These are phyloP conservation scores for Lagodon rhomboides DNA, from an alignment of 2,797 vertebrate species.

Conservation along the genomic window DNA sequence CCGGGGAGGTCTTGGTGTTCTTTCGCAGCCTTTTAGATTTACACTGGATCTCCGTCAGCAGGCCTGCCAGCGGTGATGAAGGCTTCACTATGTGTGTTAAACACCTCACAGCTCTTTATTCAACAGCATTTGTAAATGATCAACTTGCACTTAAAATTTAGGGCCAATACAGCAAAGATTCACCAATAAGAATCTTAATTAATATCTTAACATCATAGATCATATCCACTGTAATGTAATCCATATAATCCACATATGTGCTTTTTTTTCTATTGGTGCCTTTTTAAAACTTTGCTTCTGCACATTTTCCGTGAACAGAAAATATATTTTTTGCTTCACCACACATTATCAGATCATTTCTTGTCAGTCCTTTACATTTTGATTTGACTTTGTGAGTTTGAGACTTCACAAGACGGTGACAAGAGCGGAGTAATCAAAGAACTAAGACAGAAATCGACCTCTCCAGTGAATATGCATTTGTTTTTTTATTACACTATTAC, in stretches of 20 bases:
- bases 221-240: not conserved
- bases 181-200: not conserved
- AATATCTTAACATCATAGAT: slow-evolving; percentile 6
- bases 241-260: not conserved
- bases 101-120: slow-evolving; percentile 36
- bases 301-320: not conserved
- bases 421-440: not conserved
- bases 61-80: slow-evolving; percentile 83
- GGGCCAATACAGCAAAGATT: not conserved
- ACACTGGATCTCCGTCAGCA: slow-evolving; percentile 98
- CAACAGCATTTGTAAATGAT: slow-evolving; percentile 6
- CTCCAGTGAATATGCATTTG: not conserved
- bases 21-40: slow-evolving; percentile 98
- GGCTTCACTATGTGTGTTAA: slow-evolving; percentile 51
- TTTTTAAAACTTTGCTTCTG: not conserved
- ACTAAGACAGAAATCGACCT: not conserved
- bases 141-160: not conserved
- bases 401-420: not conserved
- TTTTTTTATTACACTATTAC: slow-evolving; percentile 22
- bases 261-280: not conserved
- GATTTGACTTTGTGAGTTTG: not conserved
- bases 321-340: not conserved
- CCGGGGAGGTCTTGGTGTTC: slow-evolving; percentile 88
- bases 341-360: too few relatives aligned
- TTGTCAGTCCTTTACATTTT: not conserved